These are phyloP conservation scores for Micromys minutus DNA, from an alignment of 2,113 vertebrate genomes.

Conservation along the genomic window DNA sequence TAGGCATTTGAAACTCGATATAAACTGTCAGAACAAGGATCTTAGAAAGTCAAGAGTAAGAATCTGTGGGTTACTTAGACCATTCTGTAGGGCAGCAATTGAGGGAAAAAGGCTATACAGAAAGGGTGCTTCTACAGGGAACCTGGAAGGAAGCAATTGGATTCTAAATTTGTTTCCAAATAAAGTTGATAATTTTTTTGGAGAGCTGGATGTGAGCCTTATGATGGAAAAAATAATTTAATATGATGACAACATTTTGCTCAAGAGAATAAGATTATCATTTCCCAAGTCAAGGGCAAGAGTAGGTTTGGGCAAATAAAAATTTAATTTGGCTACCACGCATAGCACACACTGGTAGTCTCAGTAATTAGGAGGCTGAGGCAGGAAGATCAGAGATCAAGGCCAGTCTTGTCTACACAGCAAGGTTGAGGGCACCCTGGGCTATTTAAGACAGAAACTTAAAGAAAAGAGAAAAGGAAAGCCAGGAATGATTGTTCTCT, in stretches of 20 bases:
- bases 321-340: background rate
- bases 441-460: background rate
- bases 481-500: background rate
- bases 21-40: constrained; percentile 19
- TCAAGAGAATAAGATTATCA: background rate
- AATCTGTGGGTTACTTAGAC: background rate
- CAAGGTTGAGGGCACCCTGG: background rate
- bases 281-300: background rate
- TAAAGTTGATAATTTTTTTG: background rate
- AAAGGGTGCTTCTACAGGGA: background rate
- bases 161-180: constrained; percentile 24
- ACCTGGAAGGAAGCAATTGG: background rate
- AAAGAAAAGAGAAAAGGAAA: background rate
- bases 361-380: background rate
- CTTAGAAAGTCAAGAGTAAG: background rate
- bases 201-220: background rate
- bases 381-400: background rate
- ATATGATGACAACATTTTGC: background rate
- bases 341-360: background rate
- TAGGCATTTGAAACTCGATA: background rate
- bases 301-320: constrained; percentile 6
- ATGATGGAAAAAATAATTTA: background rate
- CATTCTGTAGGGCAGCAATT: background rate
- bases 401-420: background rate
- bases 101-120: background rate